Conservation (phyloP, 2,113 vertebrate genomes). For the Hypocryptadius cinnamomeus region DNA sequence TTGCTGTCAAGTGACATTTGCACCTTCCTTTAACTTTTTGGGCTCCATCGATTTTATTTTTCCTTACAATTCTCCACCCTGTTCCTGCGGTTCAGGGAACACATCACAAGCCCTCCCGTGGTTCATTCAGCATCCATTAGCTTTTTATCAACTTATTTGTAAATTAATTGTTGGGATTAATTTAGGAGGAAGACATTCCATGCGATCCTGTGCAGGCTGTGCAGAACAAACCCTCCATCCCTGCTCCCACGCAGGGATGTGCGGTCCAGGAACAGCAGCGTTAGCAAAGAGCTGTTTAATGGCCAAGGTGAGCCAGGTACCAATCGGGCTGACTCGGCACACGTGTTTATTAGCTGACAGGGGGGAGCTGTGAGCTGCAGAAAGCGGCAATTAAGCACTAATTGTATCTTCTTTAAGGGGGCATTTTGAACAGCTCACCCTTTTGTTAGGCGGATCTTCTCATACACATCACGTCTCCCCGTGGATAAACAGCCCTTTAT, state of each 20-base stretch:
- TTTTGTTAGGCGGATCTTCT: neutral
- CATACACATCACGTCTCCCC: slow-evolving; percentile 18
- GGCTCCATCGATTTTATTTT: neutral
- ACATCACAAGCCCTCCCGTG: neutral
- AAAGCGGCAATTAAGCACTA: slow-evolving; percentile 9
- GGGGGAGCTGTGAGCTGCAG: neutral
- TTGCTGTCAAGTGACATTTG: neutral
- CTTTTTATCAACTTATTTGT: neutral
- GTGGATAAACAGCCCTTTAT: slow-evolving; percentile 40
- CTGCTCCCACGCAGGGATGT: neutral
- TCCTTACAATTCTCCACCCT: neutral
- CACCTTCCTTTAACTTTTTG: neutral
- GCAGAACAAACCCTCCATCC: rapidly evolving
- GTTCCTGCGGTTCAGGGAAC: neutral
- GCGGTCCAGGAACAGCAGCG: neutral
- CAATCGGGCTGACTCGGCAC: neutral
- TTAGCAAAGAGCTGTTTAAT: neutral
- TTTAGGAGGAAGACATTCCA: neutral
- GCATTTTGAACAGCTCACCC: slow-evolving; percentile 1
- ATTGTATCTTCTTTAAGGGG: slow-evolving; percentile 20
- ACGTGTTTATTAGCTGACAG: neutral
- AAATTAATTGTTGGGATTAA: neutral
- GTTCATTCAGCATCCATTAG: neutral
- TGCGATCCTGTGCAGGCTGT: neutral
- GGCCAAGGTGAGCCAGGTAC: neutral